Evolutionary conservation across 35 echinoderm and acorn worm species (phyloP).

Genomic region (Chiridota heheva): DNA sequence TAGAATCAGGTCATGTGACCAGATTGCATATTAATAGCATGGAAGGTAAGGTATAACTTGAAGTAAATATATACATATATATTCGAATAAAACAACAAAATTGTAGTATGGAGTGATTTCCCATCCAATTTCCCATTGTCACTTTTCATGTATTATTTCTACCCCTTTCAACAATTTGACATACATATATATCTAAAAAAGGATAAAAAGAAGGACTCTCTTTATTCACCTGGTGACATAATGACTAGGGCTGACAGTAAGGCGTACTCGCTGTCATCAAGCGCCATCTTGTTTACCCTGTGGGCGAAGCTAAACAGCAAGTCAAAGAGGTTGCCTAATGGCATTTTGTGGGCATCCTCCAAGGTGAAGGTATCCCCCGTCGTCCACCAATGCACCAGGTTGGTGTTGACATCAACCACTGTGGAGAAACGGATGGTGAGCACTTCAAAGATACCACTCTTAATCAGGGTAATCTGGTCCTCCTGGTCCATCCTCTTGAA

Average conservation of each 20-base stretch:
- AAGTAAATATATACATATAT: no score
- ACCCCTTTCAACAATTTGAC: neutral
- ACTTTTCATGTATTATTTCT: neutral
- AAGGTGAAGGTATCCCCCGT: conserved; percentile 91
- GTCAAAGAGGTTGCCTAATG: conserved; percentile 92
- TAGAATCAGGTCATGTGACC: no score
- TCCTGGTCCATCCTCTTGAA: conserved; percentile 90
- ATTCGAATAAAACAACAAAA: no score
- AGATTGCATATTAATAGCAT: no score
- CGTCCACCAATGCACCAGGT: conserved; percentile 97
- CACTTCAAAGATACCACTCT: conserved; percentile 93
- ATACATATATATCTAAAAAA: neutral
- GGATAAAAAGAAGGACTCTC: neutral
- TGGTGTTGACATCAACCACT: conserved; percentile 65
- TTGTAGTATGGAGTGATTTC: no score
- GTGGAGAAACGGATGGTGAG: conserved; percentile 91
- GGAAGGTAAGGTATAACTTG: no score
- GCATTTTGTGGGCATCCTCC: conserved; percentile 85
- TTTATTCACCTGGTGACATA: conserved; percentile 92
- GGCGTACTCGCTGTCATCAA: conserved; percentile 90
- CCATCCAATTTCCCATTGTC: neutral
- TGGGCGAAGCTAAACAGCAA: conserved; percentile 89
- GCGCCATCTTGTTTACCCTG: conserved; percentile 83
- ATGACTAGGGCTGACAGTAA: conserved; percentile 92
- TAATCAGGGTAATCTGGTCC: conserved; percentile 97